These are phyloP conservation scores for Cyrtonyx montezumae DNA, from an alignment of 2,113 vertebrate species.

Conservation along the genomic window DNA sequence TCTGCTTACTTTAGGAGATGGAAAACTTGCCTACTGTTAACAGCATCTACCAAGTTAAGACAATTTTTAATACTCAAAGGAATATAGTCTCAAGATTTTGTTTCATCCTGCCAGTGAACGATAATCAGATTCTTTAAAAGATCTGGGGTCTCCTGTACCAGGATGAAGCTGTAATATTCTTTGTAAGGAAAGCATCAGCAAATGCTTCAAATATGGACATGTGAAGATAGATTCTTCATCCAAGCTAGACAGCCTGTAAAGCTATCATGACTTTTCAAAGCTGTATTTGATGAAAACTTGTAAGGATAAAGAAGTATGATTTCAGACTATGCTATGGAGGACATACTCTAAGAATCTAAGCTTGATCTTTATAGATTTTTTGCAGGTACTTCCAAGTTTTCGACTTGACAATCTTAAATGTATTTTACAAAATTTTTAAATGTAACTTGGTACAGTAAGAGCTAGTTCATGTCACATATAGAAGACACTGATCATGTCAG, in stretches of 20 bases:
- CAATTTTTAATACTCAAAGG: background rate
- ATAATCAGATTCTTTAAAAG: background rate
- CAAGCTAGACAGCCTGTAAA: background rate
- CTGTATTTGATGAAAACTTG: background rate
- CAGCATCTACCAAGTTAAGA: background rate
- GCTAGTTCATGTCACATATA: background rate
- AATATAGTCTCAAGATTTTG: background rate
- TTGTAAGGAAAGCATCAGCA: background rate
- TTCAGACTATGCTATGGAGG: background rate
- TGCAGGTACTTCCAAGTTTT: background rate
- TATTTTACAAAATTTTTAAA: background rate
- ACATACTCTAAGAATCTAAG: background rate
- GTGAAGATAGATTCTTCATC: background rate
- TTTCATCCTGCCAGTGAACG: background rate
- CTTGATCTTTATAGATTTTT: background rate
- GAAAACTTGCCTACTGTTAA: background rate
- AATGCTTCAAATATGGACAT: background rate
- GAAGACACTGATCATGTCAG: background rate
- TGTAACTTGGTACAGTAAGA: background rate
- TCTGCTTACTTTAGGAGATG: background rate
- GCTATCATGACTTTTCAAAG: background rate
- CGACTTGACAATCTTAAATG: background rate
- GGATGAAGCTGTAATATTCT: background rate
- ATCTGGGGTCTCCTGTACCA: background rate
- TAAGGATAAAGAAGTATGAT: background rate